A percentile compares a stretch with the other conserved stretches of the same genome.
phyloP scores from a whole-genome alignment of 2,888 invertebrate species.

The Prostheceraeus crozeri region DNA sequence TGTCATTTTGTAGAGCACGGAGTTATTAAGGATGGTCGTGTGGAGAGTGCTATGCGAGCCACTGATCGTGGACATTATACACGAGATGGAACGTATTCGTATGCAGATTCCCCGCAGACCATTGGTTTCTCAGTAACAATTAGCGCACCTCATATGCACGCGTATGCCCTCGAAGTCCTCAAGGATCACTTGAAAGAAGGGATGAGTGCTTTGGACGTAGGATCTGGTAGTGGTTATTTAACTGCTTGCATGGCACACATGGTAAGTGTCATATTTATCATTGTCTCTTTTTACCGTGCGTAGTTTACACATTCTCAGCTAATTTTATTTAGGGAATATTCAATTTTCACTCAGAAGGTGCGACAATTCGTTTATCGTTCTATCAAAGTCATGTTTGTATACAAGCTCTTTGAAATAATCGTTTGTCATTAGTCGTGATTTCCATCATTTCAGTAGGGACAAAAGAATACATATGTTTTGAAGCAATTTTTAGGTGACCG shows the following conservation, averaged over 20 bases:
- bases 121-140: slow-evolving; percentile 63
- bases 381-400: too few relatives aligned
- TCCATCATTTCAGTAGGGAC: too few relatives aligned
- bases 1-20: slow-evolving; percentile 49
- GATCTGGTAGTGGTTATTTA: slow-evolving; percentile 58
- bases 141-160: slow-evolving; percentile 84
- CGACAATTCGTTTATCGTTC: too few relatives aligned
- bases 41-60: slow-evolving; percentile 51
- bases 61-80: slow-evolving; percentile 50
- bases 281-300: neutral
- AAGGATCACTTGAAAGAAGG: slow-evolving; percentile 52
- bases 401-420: too few relatives aligned
- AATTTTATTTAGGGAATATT: neutral
- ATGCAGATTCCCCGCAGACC: slow-evolving; percentile 76
- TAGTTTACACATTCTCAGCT: neutral
- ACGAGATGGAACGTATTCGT: slow-evolving; percentile 60
- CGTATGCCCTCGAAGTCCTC: slow-evolving; percentile 56
- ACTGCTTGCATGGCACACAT: slow-evolving; percentile 57
- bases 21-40: slow-evolving; percentile 49
- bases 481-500: too few relatives aligned
- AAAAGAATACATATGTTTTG: too few relatives aligned
- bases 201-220: slow-evolving; percentile 60
- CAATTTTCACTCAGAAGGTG: too few relatives aligned
- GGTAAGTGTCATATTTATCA: slow-evolving; percentile 57
- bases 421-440: too few relatives aligned